phyloP scores from a whole-genome alignment of 2,797 vertebrate genomes.

The Acrossocheilus fasciatus region DNA sequence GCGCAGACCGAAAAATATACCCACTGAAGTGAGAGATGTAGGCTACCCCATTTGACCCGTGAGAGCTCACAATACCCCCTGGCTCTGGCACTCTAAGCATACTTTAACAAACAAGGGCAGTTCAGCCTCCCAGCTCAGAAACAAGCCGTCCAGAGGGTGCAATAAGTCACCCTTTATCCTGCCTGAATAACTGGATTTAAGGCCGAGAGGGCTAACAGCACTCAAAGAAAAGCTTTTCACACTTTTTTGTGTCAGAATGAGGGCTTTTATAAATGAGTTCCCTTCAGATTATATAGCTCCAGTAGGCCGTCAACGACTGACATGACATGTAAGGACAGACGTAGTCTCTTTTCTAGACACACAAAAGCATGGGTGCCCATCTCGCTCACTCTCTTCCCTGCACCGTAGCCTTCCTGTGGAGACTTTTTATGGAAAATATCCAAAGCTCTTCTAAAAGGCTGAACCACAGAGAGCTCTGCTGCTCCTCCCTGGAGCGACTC shows the following conservation, averaged over 20 bases:
- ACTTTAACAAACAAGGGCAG: slow-evolving; percentile 39
- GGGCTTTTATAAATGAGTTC: slow-evolving; percentile 49
- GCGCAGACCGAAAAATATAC: not conserved
- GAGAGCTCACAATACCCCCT: slow-evolving; percentile 19
- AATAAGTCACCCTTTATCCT: slow-evolving; percentile 47
- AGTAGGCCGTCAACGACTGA: slow-evolving; percentile 12
- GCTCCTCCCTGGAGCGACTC: slow-evolving; percentile 73
- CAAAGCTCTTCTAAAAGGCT: slow-evolving; percentile 61
- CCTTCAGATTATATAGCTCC: slow-evolving; percentile 39
- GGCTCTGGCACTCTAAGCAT: slow-evolving; percentile 13
- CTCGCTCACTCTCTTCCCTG: slow-evolving; percentile 9
- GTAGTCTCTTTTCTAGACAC: slow-evolving; percentile 31
- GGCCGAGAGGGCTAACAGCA: slow-evolving; percentile 1
- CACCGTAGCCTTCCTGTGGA: slow-evolving; percentile 29
- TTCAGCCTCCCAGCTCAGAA: slow-evolving; percentile 28
- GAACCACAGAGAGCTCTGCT: slow-evolving; percentile 57
- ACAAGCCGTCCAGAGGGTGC: slow-evolving; percentile 22
- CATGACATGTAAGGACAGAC: slow-evolving; percentile 32
- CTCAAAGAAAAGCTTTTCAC: slow-evolving; percentile 38
- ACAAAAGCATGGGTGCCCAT: slow-evolving; percentile 3
- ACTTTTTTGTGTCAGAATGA: slow-evolving; percentile 49
- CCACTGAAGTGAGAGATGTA: not conserved
- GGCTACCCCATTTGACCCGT: not conserved
- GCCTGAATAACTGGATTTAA: slow-evolving; percentile 47
- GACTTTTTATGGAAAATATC: slow-evolving; percentile 64